These are phyloP conservation scores for Cercopithecus mona DNA, from an alignment of 2,113 vertebrate genomes.

Conservation along the genomic window DNA sequence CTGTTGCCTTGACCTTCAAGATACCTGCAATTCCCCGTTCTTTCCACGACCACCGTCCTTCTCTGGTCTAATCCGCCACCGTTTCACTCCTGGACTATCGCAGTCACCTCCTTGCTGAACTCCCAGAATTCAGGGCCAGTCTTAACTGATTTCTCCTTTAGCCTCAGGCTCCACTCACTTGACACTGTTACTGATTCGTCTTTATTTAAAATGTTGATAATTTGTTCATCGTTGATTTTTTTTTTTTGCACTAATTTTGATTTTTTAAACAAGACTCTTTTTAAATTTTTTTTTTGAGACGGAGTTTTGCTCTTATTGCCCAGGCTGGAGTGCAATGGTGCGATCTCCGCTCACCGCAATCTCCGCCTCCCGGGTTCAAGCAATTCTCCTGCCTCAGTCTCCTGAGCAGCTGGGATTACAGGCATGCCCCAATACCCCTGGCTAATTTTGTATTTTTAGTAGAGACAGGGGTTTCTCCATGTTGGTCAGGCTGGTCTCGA, in stretches of 20 bases:
- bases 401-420: too few relatives aligned
- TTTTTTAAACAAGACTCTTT: neutral
- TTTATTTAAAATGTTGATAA: neutral
- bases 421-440: fast-evolving
- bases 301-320: too few relatives aligned
- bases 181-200: neutral
- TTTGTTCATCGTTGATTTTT: neutral
- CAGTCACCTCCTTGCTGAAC: neutral
- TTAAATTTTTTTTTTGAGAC: too few relatives aligned
- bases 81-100: too few relatives aligned
- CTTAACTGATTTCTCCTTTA: neutral
- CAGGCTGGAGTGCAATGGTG: too few relatives aligned
- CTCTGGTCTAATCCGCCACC: neutral
- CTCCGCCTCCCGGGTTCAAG: too few relatives aligned
- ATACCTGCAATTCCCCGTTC: too few relatives aligned
- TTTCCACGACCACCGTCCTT: fast-evolving
- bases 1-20: neutral
- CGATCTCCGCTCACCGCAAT: fast-evolving
- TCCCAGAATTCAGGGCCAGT: neutral
- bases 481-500: too few relatives aligned
- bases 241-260: neutral
- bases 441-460: too few relatives aligned
- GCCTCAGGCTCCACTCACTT: neutral
- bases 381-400: too few relatives aligned
- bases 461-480: too few relatives aligned